A percentile compares a stretch with the other conserved stretches of the same genome.
These are phyloP conservation scores for Chelon labrosus DNA, from an alignment of 2,797 vertebrate genomes.

Conservation along the genomic window DNA sequence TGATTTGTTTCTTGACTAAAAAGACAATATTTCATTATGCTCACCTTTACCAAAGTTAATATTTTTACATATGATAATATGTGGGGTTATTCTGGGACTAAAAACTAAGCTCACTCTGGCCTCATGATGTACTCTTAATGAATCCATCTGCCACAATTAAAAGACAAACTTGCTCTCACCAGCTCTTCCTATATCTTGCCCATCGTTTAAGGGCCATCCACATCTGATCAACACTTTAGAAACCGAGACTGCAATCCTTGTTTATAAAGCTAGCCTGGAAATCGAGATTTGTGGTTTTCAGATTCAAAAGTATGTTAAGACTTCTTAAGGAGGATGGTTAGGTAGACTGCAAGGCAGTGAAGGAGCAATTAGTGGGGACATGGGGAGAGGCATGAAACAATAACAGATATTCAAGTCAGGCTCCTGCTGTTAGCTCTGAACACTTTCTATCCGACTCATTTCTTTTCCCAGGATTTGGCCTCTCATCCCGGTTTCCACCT, in stretches of 20 bases:
- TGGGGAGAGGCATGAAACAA: constrained; percentile 21
- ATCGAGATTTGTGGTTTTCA: constrained; percentile 29
- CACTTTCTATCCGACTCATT: constrained; percentile 60
- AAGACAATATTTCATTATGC: not conserved
- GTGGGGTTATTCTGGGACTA: not conserved
- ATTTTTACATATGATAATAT: no score
- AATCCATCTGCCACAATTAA: not conserved
- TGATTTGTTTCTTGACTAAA: not conserved
- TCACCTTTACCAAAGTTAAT: no score
- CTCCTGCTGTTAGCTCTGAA: constrained; percentile 43
- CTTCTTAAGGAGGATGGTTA: constrained; percentile 36
- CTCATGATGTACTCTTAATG: not conserved
- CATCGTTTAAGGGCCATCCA: not conserved
- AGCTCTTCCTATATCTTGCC: not conserved
- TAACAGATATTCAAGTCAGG: constrained; percentile 26
- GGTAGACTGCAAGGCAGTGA: constrained; percentile 33
- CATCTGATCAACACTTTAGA: not conserved
- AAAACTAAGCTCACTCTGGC: not conserved
- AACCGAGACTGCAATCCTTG: not conserved
- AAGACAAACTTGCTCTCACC: not conserved
- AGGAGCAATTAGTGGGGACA: constrained; percentile 29
- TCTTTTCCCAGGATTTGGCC: constrained; percentile 55
- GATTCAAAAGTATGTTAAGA: constrained; percentile 18
- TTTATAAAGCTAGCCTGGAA: not conserved
- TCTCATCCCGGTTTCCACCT: constrained; percentile 45